Evolutionary conservation across 1,140 invertebrate genomes (phyloP).

Genomic region (Battus philenor): DNA sequence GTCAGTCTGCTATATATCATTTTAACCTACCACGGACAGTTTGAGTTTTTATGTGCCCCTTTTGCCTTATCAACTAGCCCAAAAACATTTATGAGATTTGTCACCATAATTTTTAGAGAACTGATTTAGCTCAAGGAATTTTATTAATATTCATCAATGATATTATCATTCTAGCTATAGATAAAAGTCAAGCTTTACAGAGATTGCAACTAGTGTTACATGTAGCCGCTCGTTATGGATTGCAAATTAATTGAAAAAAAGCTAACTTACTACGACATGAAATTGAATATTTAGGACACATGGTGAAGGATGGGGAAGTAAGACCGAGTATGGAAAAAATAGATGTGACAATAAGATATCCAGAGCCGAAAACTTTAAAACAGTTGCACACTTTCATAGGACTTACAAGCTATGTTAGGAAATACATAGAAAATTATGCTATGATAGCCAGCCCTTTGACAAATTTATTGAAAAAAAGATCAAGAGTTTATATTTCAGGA

Average conservation of each 20-base stretch:
- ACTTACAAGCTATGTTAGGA: slow-evolving; percentile 46
- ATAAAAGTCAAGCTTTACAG: neutral
- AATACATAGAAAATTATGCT: slow-evolving; percentile 40
- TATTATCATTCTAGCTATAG: neutral
- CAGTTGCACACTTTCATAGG: slow-evolving; percentile 48
- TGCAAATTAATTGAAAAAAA: slow-evolving; percentile 48
- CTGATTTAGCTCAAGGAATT: slow-evolving; percentile 14
- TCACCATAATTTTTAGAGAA: slow-evolving; percentile 22
- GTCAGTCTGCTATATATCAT: slow-evolving; percentile 24
- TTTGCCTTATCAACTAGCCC: slow-evolving; percentile 24
- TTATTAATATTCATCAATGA: slow-evolving; percentile 24
- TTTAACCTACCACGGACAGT: slow-evolving; percentile 25
- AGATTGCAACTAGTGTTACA: slow-evolving; percentile 19
- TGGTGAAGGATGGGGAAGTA: slow-evolving; percentile 13
- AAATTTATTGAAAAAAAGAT: slow-evolving; percentile 33
- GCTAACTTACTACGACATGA: slow-evolving; percentile 29
- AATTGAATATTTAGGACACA: slow-evolving; percentile 22
- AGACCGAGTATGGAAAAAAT: slow-evolving; percentile 20
- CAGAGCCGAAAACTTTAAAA: slow-evolving; percentile 23
- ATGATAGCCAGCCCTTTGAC: slow-evolving; percentile 35
- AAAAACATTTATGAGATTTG: slow-evolving; percentile 21
- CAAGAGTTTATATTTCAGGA: slow-evolving; percentile 14
- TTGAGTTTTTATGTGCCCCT: slow-evolving; percentile 25
- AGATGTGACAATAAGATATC: no score
- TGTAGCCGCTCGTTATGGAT: slow-evolving; percentile 33